Base-by-base conservation (phyloP, 2,888 invertebrate genomes). In the Hermaeophaga mercurialis region DNA sequence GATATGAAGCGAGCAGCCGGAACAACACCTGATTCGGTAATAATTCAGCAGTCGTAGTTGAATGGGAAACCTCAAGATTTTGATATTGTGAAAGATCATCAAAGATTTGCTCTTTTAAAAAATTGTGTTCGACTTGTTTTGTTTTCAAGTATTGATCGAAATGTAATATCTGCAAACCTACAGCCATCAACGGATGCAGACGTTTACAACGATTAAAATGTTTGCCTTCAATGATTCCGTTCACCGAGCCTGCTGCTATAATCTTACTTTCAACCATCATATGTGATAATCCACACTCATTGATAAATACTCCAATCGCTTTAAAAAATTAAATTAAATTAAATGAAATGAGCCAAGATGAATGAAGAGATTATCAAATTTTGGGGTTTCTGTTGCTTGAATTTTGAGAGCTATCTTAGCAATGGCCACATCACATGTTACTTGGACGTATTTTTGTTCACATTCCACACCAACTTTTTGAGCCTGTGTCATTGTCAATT, bases 271-370 rank as follows among this genome's bases (percentile, higher is more conserved):
- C 49, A 33, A 50, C 26, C 46, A 59, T 39, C 14, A 61, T 56
- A 45, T 60, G 12, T 2, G 43, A 33, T 24, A 56, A 44, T 24
- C 61, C 64, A 28, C 61, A 19, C 38, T 43, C 55, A 24, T 48
- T 43, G 14, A 55, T 55, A 18, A 54, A 54, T 19, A 24, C 39
- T 28, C 48, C 54, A 54, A 54, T 17, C 22, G 64, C 65, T 56
- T 67, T 65, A 45, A 67, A 70, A 62, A 68, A 15, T n/a, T n/a
- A 9, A 65, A 62, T 61, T 68, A 61, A 59, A 66, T 59, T 15
- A 67, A 54, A 44, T 67, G 65, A 64, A 77, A 74, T 33, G 64
- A 56, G 2, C 74, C 74, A 17, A 70, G 54, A 65, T 73, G 68
- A 33, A 74, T 69, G 53, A 72, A 74, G 47, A 75, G 18, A 48